Evolutionary conservation across 2,888 invertebrate species (phyloP), one percentile per base, ranked within the genome.

Genomic region (Andrena marginata): DNA sequence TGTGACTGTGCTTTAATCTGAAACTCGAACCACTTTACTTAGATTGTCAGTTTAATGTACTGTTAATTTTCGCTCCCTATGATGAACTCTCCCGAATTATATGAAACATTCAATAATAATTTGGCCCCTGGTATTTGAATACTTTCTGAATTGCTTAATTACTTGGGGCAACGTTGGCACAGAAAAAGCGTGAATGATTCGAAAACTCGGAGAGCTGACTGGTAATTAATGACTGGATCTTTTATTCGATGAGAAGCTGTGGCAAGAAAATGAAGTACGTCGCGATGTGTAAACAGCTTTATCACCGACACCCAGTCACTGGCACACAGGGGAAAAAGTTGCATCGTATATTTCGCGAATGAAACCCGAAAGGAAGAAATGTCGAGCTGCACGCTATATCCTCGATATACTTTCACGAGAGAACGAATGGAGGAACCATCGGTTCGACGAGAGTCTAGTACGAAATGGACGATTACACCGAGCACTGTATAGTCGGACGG

Each of bases 391-490:
- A 67, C 31, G 65, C 62, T 20, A 72, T 67, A 72, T 59, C 78
- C 59, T 68, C 85, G 82, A 86, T 86, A 70, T 33, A 86, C 73
- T 77, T 78, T 86, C 68, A 23, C 72, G 67, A 49, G 56, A 77
- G 79, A 81, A 81, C 82, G 83, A 83, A 86, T 80, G 78, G 74
- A 77, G 73, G 82, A 81, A 77, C 71, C 76, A 62, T 77, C 80
- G 56, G 85, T 83, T 88, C 78, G 87, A 86, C 77, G 80, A 78
- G 87, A 77, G 78, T 78, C 87, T 82, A 84, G 87, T 54, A 78
- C 79, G 82, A 87, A 88, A 88, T 89, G 88, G 88, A 89, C 88
- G 88, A 88, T 88, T 88, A 88, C 87, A 87, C 81, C 79, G 85
- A 75, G 77, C 64, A 56, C 69, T 70, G 82, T 77, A 80, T 67